A percentile compares a stretch with the other conserved stretches of the same genome.
Evolutionary conservation across 2,113 vertebrate genomes (phyloP).

Genomic region (Myocastor coypus): DNA sequence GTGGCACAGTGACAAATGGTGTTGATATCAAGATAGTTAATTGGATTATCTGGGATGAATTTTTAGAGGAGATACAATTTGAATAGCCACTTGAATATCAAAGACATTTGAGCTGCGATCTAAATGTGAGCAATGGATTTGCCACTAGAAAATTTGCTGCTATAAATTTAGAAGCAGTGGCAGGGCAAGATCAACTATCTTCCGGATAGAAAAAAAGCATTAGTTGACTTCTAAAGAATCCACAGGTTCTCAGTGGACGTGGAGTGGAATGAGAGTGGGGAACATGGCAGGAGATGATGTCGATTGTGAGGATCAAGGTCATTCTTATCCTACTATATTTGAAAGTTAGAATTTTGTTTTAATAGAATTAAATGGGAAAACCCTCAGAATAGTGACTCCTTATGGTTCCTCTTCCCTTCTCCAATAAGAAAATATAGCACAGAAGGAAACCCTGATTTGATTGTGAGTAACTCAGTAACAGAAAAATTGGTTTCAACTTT

Average conservation of each 20-base stretch:
- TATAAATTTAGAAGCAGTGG: neutral
- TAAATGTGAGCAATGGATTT: constrained; percentile 14
- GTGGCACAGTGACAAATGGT: constrained; percentile 19
- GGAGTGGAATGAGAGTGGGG: neutral
- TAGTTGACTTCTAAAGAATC: neutral
- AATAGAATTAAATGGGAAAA: neutral
- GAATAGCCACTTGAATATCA: neutral
- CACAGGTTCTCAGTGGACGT: neutral
- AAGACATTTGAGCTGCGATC: neutral
- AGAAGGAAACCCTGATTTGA: neutral
- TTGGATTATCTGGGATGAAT: constrained; percentile 16
- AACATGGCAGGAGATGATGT: neutral
- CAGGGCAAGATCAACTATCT: neutral
- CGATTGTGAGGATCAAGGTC: neutral
- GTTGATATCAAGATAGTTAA: neutral
- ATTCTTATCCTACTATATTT: neutral
- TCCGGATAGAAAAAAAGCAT: neutral
- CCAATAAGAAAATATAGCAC: neutral
- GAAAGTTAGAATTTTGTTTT: neutral
- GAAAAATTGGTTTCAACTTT: neutral
- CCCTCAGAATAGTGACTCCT: neutral
- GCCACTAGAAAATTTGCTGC: neutral
- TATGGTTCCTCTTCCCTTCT: neutral
- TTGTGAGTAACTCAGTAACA: neutral
- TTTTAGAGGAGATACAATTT: constrained; percentile 26